phyloP scores from a whole-genome alignment of 2,797 vertebrate genomes.

The Sphenodon punctatus region DNA sequence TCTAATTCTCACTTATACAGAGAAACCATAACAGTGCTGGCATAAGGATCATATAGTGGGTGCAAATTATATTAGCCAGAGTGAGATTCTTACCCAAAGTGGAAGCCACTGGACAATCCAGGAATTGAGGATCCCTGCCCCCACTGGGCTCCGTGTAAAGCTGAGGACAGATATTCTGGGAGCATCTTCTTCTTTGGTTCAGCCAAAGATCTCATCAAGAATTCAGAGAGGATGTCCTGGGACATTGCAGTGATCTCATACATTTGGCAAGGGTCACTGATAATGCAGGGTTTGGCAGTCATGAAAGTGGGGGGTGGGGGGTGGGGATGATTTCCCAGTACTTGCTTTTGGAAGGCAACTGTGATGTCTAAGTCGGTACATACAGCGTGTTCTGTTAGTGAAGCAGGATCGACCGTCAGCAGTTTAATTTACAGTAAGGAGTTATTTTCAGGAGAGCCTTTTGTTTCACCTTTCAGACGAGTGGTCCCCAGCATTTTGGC shows the following conservation, averaged over 20 bases:
- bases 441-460: background rate
- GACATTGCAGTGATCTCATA: background rate
- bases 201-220: background rate
- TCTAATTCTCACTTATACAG: too few relatives aligned
- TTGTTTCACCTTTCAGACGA: slow-evolving; percentile 10
- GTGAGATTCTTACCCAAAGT: too few relatives aligned
- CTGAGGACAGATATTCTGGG: background rate
- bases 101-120: too few relatives aligned
- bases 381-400: background rate
- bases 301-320: background rate
- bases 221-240: background rate
- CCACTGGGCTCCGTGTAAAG: too few relatives aligned
- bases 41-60: too few relatives aligned
- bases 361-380: background rate
- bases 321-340: background rate
- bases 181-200: background rate
- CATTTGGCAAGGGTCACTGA: background rate
- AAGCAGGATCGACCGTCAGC: background rate
- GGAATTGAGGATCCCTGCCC: too few relatives aligned
- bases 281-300: background rate
- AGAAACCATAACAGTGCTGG: too few relatives aligned
- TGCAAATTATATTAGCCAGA: too few relatives aligned
- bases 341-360: background rate
- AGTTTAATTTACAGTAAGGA: background rate
- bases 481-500: slow-evolving; percentile 7